Evolutionary conservation across 2,888 invertebrate species (phyloP).

Genomic region (Itoplectis maculator): DNA sequence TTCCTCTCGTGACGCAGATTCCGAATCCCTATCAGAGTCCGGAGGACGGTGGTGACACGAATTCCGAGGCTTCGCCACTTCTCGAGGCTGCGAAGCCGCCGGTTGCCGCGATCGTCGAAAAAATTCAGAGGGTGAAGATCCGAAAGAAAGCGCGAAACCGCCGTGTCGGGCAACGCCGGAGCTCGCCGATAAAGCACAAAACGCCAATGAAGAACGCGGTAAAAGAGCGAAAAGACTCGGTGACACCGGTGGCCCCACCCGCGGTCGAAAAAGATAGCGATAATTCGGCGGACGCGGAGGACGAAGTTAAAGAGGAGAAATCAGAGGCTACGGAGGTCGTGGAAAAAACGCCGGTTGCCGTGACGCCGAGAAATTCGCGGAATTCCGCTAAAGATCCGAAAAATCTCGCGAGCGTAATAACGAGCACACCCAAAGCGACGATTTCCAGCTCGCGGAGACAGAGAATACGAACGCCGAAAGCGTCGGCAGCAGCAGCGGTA

Average conservation of each 20-base stretch:
- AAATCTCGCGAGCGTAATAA: slow-evolving; percentile 55
- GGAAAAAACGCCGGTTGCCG: slow-evolving; percentile 51
- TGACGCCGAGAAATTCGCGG: slow-evolving; percentile 76
- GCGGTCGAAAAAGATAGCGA: slow-evolving; percentile 33
- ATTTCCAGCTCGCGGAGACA: slow-evolving; percentile 67
- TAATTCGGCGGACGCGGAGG: slow-evolving; percentile 77
- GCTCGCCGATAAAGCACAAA: slow-evolving; percentile 75
- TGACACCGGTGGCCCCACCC: slow-evolving; percentile 17
- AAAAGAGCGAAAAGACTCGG: slow-evolving; percentile 60
- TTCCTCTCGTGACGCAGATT: slow-evolving; percentile 91
- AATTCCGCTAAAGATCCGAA: slow-evolving; percentile 68
- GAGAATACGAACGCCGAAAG: slow-evolving; percentile 77
- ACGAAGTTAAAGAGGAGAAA: slow-evolving; percentile 65
- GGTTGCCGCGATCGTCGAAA: slow-evolving; percentile 80
- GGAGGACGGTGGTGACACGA: slow-evolving; percentile 83
- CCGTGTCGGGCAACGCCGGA: slow-evolving; percentile 75
- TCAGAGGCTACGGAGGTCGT: slow-evolving; percentile 62
- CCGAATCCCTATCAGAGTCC: slow-evolving; percentile 87
- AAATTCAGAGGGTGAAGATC: slow-evolving; percentile 83
- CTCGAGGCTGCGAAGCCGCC: slow-evolving; percentile 76
- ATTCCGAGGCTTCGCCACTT: slow-evolving; percentile 78
- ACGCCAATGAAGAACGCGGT: slow-evolving; percentile 66
- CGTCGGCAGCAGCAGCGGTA: slow-evolving; percentile 45
- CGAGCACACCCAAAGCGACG: slow-evolving; percentile 69
- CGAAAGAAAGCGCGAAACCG: slow-evolving; percentile 79